Evolutionary conservation across 2,113 vertebrate species (phyloP).

Genomic region (Tiliqua scincoides): DNA sequence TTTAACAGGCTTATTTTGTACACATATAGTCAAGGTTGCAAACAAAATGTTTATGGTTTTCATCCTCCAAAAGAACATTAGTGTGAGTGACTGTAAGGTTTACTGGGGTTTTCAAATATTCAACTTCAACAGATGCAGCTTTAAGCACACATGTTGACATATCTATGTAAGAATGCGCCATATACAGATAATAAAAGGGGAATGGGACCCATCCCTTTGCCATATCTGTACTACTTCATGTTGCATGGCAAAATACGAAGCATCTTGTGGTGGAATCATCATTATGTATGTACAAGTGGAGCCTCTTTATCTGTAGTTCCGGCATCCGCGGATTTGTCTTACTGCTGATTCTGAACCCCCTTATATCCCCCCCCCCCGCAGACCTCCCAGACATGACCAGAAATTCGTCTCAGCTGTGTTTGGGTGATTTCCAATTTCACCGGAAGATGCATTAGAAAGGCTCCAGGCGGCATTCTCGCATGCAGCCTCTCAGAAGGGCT

Average conservation of each 20-base stretch:
- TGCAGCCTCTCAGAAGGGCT: too few relatives aligned
- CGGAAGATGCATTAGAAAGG: too few relatives aligned
- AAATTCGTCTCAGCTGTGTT: too few relatives aligned
- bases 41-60: neutral
- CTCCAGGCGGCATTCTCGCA: too few relatives aligned
- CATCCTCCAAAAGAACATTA: neutral
- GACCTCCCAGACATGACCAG: too few relatives aligned
- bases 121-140: neutral
- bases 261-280: neutral
- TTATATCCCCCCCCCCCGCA: too few relatives aligned
- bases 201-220: neutral
- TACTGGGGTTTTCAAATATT: neutral
- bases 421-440: too few relatives aligned
- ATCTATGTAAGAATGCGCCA: neutral
- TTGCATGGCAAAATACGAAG: neutral
- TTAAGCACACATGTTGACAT: neutral
- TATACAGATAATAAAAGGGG: neutral
- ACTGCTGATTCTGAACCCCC: too few relatives aligned
- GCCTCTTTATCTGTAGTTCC: too few relatives aligned
- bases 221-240: neutral
- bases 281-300: neutral
- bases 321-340: too few relatives aligned
- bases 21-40: neutral
- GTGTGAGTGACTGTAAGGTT: neutral
- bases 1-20: neutral